Percentiles rank a stretch among this genome's conserved stretches.
Conservation (phyloP, 2,797 vertebrate species). For the Meriones psammophilus region DNA sequence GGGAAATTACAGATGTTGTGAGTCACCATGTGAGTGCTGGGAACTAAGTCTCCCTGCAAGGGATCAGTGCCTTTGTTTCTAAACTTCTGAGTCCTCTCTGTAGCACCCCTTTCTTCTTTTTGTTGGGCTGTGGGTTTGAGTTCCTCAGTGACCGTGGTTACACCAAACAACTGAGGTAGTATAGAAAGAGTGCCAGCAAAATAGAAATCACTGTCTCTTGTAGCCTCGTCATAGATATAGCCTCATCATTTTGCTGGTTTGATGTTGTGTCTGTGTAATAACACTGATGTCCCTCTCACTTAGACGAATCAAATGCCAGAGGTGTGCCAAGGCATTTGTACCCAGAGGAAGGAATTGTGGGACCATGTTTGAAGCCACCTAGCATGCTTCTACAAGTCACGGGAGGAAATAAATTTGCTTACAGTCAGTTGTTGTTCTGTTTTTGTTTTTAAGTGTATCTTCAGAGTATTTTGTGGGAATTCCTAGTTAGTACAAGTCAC, state of each 20-base stretch:
- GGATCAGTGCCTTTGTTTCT: background rate
- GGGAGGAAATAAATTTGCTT: conserved; percentile 30
- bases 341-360: background rate
- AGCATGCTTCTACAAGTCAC: background rate
- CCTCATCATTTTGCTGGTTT: background rate
- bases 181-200: background rate
- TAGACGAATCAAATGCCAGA: background rate
- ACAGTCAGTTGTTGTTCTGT: background rate
- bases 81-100: background rate
- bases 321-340: background rate
- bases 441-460: background rate
- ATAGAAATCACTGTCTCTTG: conserved; percentile 31
- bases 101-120: background rate
- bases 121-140: background rate
- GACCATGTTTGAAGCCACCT: background rate
- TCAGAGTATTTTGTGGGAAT: conserved; percentile 36
- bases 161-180: background rate
- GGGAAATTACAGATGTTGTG: background rate
- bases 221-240: background rate
- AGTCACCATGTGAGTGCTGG: no score
- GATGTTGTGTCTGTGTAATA: background rate
- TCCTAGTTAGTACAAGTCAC: background rate
- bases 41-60: background rate
- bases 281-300: background rate
- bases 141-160: background rate